phyloP scores from a whole-genome alignment of 2,113 vertebrate genomes.

The Nicator chloris region DNA sequence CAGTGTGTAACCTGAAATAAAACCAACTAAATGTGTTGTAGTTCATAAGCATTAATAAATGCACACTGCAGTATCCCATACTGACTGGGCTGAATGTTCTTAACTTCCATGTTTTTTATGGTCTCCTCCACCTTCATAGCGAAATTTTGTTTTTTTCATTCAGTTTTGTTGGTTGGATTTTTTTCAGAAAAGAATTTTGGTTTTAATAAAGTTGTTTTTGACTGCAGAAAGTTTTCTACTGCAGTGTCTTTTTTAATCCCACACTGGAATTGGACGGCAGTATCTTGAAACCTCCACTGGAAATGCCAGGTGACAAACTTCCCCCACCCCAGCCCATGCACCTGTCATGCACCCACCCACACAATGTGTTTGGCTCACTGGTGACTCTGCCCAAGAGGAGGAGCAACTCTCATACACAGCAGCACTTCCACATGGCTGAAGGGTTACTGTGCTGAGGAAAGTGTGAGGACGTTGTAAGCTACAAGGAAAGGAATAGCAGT shows the following conservation, averaged over 20 bases:
- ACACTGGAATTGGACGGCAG: not conserved
- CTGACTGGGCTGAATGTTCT: not conserved
- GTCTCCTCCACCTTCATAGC: not conserved
- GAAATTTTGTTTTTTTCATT: not conserved
- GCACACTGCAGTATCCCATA: not conserved
- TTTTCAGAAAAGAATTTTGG: not conserved
- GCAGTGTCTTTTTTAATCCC: not conserved
- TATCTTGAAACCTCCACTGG: not conserved
- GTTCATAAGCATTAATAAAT: not conserved
- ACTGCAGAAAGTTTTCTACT: not conserved
- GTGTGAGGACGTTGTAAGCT: fast-evolving
- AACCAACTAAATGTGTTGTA: not conserved
- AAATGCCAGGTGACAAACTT: not conserved
- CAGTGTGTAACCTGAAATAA: not conserved
- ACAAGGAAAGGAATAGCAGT: not conserved
- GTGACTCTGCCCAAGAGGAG: not conserved
- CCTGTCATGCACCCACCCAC: fast-evolving
- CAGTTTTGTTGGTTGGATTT: not conserved
- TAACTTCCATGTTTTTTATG: not conserved
- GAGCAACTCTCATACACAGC: not conserved
- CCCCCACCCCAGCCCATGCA: not conserved
- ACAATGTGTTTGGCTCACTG: fast-evolving
- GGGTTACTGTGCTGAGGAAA: not conserved
- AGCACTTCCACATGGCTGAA: not conserved
- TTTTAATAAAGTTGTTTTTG: not conserved